Evolutionary conservation across 2,797 vertebrate species (phyloP), one percentile per base, ranked within the genome.

Genomic region (Xiphophorus birchmanni): DNA sequence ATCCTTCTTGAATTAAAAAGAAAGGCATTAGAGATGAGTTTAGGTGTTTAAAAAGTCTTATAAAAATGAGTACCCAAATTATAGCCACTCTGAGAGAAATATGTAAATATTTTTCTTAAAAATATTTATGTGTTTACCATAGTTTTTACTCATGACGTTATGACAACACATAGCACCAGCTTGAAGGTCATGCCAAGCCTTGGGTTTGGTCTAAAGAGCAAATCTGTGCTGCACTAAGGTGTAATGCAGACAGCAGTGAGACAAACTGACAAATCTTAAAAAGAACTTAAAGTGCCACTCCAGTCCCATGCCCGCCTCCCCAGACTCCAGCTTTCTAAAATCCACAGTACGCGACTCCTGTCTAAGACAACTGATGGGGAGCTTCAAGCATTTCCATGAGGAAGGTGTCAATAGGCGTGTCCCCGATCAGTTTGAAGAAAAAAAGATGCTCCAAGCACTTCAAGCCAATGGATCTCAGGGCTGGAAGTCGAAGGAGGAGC

Each of bases 301-400:
- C 95, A 95, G 95, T 96, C 96, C 95, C 95, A 95, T 93, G 89
- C 93, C 89, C 92, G 90, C 94, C 90, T 94, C n/a, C 93, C 92
- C 93, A 94, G 93, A 94, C 91, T 92, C 92, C 92, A 94, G 94
- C 92, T 85, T 90, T 90, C 90, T 92, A 89, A 89, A 89, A 89
- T 91, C 93, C 93, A 95, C 93, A 95, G 90, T 90, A 93, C 89
- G 32, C 82, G 4, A 87, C 90, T 92, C 85, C 89, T 88, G 89
- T 90, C 91, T 95, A 96, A 86, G 95, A 92, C 91, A 95, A 92
- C 91, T 95, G 98, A 94, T 99, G 97, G 7, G 98, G 97, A 74
- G 98, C 97, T 96, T 99, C 98, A 95, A 99, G 93, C 98, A 99
- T 99, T 96, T 99, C 98, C 98, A 99, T 99, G 77, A 99, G 97